Evolutionary conservation across 2,888 invertebrate genomes (phyloP).

Genomic region (Nephrotoma appendiculata): DNA sequence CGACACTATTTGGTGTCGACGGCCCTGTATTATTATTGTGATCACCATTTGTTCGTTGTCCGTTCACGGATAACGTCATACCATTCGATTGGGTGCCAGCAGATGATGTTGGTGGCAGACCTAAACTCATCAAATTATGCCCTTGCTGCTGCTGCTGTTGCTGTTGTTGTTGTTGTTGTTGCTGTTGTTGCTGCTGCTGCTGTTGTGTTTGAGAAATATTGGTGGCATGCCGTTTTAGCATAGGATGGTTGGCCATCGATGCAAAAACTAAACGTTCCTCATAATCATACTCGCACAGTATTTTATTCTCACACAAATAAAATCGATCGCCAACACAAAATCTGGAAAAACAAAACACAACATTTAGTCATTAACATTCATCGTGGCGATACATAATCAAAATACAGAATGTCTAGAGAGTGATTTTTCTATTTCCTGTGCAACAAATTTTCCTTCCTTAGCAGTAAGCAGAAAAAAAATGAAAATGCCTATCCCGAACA

Average conservation of each 20-base stretch:
- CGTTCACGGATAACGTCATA: slow-evolving; percentile 2
- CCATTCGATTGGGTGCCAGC: neutral
- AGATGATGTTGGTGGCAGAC: slow-evolving; percentile 11
- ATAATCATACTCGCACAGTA: slow-evolving; percentile 95
- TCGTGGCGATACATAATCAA: neutral
- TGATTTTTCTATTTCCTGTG: neutral
- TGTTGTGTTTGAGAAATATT: slow-evolving; percentile 22
- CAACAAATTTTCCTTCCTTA: neutral
- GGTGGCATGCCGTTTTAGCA: slow-evolving; percentile 31
- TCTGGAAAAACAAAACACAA: slow-evolving; percentile 38
- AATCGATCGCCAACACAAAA: slow-evolving; percentile 97
- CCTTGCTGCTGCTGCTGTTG: neutral
- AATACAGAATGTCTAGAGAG: neutral
- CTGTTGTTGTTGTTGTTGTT: neutral
- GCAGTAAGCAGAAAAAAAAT: neutral
- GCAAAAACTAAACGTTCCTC: slow-evolving; percentile 91
- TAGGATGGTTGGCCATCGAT: slow-evolving; percentile 83
- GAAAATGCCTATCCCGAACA: neutral
- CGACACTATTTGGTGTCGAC: slow-evolving; percentile 21
- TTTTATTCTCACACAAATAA: slow-evolving; percentile 94
- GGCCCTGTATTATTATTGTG: slow-evolving; percentile 28
- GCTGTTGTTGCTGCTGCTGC: neutral
- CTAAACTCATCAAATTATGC: slow-evolving; percentile 7
- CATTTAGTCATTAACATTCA: neutral
- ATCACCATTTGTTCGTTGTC: slow-evolving; percentile 28